Base-by-base conservation (phyloP, 2,888 invertebrate species). In the Lomographa bimaculata region DNA sequence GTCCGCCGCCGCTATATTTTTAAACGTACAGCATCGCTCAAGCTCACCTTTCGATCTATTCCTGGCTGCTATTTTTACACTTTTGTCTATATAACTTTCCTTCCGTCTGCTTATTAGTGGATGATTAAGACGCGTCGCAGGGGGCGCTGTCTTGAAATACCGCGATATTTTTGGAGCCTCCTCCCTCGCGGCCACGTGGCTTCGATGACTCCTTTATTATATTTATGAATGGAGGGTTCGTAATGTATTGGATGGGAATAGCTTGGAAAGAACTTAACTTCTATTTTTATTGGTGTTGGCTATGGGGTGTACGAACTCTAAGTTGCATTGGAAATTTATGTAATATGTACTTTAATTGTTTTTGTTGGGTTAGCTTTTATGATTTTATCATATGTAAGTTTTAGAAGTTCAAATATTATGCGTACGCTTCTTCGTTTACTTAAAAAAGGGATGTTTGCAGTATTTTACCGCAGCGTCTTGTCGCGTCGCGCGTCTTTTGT, bases 41-140 rank as follows among this genome's bases (percentile, higher is more conserved):
- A 82, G 83, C 86, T 85, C 86, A 86, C 87, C 87, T 87, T 84
- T 84, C 85, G 71, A 71, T 83, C 84, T 87, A 87, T 87, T 89
- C 71, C 71, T 74, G 77, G 67, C 41, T 57, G 47, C 59, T 86
- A 84, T 82, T 84, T 83, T 80, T 86, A 86, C 81, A 86, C 85
- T 81, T 86, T 85, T 87, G 86, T 87, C 86, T 87, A 82, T 85
- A 87, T 86, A 74, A 81, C 85, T 84, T 83, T 84, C 80, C 85
- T 85, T 84, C 83, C 83, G 81, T 74, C 77, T 80, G 75, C 85
- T 86, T 84, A 87, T 87, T 86, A 86, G 83, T 77, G 82, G 79
- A 83, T 85, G 85, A 86, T 85, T 82, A 80, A 86, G 79, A 78
- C 68, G 85, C 87, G 77, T 82, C 86, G 86, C 87, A 84, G 87